Base-by-base conservation (phyloP, 2,888 invertebrate genomes). In the Drosophila nigricruria region DNA sequence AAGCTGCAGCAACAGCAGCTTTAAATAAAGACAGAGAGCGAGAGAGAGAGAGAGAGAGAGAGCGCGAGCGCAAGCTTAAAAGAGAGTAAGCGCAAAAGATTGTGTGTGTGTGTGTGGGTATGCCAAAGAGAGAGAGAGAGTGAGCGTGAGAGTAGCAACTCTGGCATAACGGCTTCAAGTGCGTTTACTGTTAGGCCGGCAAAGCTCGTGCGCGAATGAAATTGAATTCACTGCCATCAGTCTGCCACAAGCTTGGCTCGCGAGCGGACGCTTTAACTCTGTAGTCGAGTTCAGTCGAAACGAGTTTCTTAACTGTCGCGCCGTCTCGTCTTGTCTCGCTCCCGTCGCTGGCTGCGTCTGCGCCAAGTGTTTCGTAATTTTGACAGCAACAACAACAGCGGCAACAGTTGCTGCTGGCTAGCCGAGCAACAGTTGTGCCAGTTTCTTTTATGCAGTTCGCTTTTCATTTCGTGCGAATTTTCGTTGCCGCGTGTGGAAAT, bases 211-310 rank as follows among this genome's bases (percentile, higher is more conserved):
- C 79, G 50, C 73, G 76, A 80, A 84, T 76, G 77, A 82, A 82
- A 81, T 83, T 82, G 78, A 85, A 82, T 77, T 82, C 78, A 77
- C 81, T 86, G 78, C 76, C 76, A 71, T 91, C 85, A 91, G 91
- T 91, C 91, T 91, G 89, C 89, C 88, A 77, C 80, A 88, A 91
- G 91, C 89, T 88, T 86, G 86, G 81, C 82, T 89, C 79, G 82
- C 76, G 89, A 82, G 86, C 90, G 90, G 91, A 91, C 82, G 91
- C 89, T 58, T 76, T 9, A 53, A 73, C 32, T 57, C 8, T 12
- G 30, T 9, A 32, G 56, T 45, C 25, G 61, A 58, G 18, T 18
- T 23, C 43, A 49, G 36, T 49, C 54, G 68, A 67, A 85, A 79
- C 70, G 50, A 70, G 79, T 75, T 80, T 61, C 8, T 18, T 3